Base-by-base conservation (phyloP, 2,888 invertebrate genomes). In the Ophraella communa region DNA sequence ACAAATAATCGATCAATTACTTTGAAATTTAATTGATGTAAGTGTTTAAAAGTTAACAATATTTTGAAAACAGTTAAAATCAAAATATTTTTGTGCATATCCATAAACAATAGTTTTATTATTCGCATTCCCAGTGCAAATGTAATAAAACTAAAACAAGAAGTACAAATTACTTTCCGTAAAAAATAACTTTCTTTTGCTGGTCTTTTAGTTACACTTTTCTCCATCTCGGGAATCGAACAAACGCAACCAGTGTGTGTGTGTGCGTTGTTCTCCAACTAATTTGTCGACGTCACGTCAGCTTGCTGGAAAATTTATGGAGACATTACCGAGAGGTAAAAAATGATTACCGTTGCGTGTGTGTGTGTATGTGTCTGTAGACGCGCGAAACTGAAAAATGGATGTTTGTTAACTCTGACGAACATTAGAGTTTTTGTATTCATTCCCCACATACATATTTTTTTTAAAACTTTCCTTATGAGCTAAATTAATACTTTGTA, bases 211-310 rank as follows among this genome's bases (percentile, higher is more conserved):
- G 18, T 21, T 20, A 7, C 18, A 14, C 20, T 45, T 18, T 20
- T 2, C 10, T 49, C 8, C 14, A 14, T 23, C 8, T 51, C 49
- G 17, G 27, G 49, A 51, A 51, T 27, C 49, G 49, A 27, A 51
- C 23, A 14, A 11, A 14, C n/a, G 24, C 49, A 51, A 27, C 49
- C 49, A 17, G 27, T 24, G 27, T n/a, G n/a, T n/a, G n/a, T n/a
- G n/a, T n/a, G n/a, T n/a, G n/a, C n/a, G n/a, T 17, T 39, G 18
- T 58, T 39, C 54, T 23, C 24, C 30, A 42, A 52, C 51, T 60
- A 65, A 56, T 61, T 65, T 61, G 61, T 56, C 65, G 61, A 62
- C 54, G 64, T 64, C 64, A 64, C 64, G 59, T 64, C 64, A 64
- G 54, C 45, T 52, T 54, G 64, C 42, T 11, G 39, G 65, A 51